These are phyloP conservation scores for Hassar affinis DNA, from an alignment of 2,113 vertebrate species.

Conservation along the genomic window DNA sequence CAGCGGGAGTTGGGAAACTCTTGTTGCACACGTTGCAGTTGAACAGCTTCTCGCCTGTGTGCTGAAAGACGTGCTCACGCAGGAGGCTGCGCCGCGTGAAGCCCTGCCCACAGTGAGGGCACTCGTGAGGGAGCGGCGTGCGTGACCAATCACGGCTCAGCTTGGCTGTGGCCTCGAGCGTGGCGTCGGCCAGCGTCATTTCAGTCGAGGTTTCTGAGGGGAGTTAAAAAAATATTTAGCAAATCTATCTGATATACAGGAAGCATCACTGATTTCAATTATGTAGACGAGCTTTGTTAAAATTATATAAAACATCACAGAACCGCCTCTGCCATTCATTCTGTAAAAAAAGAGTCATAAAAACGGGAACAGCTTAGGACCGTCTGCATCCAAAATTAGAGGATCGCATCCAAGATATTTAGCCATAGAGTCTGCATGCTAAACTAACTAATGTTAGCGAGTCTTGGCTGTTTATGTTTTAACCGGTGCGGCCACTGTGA, in stretches of 20 bases:
- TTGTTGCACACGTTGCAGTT: constrained; percentile 85
- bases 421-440: neutral
- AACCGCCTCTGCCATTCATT: neutral
- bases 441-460: neutral
- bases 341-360: neutral
- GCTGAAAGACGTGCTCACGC: constrained; percentile 85
- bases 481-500: neutral
- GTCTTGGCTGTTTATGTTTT: neutral
- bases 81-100: constrained; percentile 88
- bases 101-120: constrained; percentile 85
- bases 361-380: neutral
- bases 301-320: neutral
- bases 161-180: constrained; percentile 70
- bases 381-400: neutral
- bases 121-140: constrained; percentile 79
- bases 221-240: neutral
- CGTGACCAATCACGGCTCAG: constrained; percentile 77
- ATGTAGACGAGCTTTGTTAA: neutral
- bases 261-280: neutral
- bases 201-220: neutral
- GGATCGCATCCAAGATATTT: neutral
- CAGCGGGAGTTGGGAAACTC: constrained; percentile 85
- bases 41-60: constrained; percentile 86
- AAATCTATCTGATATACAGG: neutral
- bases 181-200: constrained; percentile 34